Percentiles rank a stretch among this genome's conserved stretches.
phyloP scores from a whole-genome alignment of 2,797 vertebrate genomes.

The Xenopus petersii region DNA sequence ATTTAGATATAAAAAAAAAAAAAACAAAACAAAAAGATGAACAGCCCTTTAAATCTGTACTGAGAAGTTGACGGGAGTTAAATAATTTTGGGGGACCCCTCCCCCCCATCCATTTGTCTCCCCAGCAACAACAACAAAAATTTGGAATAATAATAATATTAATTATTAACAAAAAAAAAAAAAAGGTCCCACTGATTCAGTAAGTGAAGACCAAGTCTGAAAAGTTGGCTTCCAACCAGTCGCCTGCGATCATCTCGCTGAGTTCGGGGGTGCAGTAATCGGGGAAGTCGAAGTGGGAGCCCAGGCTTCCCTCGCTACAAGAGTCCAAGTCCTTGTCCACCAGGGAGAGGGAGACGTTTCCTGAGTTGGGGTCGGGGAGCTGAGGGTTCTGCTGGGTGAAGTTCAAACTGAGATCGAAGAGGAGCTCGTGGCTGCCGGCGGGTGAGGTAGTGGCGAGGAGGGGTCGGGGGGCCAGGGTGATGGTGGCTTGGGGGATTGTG shows the following conservation, averaged over 20 bases:
- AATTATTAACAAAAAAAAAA: conserved; percentile 48
- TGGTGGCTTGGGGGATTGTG: conserved; percentile 74
- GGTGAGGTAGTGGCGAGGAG: conserved; percentile 79
- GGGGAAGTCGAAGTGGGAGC: conserved; percentile 98
- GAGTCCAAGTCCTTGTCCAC: conserved; percentile 98
- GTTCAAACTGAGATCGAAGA: conserved; percentile 98
- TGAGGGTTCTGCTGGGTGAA: conserved; percentile 81
- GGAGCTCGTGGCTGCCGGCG: conserved; percentile 89
- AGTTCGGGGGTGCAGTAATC: conserved; percentile 99
- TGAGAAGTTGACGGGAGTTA: too few species aligned
- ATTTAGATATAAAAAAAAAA: too few species aligned
- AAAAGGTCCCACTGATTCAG: conserved; percentile 61
- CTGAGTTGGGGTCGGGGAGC: conserved; percentile 74
- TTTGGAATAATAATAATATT: conserved; percentile 33
- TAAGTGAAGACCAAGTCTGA: conserved; percentile 98
- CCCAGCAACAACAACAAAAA: too few species aligned
- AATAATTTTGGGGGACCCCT: too few species aligned
- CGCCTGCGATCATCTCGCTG: conserved; percentile 98
- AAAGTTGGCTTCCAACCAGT: conserved; percentile 99
- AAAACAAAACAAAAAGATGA: too few species aligned
- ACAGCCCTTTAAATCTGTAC: too few species aligned
- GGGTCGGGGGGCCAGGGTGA: conserved; percentile 79
- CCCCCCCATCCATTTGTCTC: too few species aligned
- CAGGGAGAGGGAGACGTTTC: conserved; percentile 92
- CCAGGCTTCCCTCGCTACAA: conserved; percentile 95